Evolutionary conservation across 2,888 invertebrate genomes (phyloP), one percentile per base, ranked within the genome.

Genomic region (Agonopterix heracliana): DNA sequence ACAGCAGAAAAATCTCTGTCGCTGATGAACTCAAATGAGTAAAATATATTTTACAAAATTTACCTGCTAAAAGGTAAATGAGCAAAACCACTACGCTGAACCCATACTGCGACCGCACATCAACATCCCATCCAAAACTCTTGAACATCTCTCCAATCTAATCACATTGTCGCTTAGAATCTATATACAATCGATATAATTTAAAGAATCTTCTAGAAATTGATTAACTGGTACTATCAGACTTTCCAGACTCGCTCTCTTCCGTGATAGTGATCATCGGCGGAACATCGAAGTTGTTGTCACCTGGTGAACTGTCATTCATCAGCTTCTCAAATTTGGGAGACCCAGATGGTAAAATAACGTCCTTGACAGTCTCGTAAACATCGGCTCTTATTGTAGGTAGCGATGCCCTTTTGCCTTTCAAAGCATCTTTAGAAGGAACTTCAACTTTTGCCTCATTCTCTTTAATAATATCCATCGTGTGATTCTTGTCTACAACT

Each of bases 321-420:
- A 78, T 80, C 13, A 91, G 68, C 55, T 90, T 87, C 65, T 91
- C 91, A 63, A 91, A 91, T 61, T 90, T 91, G 0, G 90, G 90
- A n/a, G 90, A 90, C 2, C 82, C 81, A 17, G 81, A 74, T 1
- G 90, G 87, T 3, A 89, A 61, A 43, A 91, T 85, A 10, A 78
- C 86, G 43, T 91, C 90, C 57, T 89, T 90, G 9, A 91, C 87
- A 50, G 90, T 85, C 42, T 90, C 90, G 56, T 90, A 91, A 54
- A 90, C 73, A 54, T 91, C 91, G 8, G 86, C 76, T 47, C 75
- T 80, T 40, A 88, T 85, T 8, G 69, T 76, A 1, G 89, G 89
- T 41, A 89, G 64, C 1, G 88, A 88, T 1, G 74, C 79, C 52
- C 86, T 70, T 53, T 88, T 89, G 5, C 76, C 76, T 63, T 80